phyloP scores from a whole-genome alignment of 2,113 vertebrate species.

The Coregonus clupeaformis region DNA sequence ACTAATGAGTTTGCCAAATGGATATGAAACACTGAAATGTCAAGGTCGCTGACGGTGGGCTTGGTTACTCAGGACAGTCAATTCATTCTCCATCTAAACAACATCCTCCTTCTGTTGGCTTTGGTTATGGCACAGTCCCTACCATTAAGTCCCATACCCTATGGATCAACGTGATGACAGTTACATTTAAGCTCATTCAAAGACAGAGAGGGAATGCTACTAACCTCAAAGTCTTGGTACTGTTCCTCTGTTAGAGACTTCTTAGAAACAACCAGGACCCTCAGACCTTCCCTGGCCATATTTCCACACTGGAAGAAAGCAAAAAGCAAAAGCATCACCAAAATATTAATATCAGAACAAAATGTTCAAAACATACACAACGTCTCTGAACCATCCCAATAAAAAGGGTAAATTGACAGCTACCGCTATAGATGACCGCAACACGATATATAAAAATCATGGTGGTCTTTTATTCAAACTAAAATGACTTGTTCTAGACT shows the following conservation, averaged over 20 bases:
- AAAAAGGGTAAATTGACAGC: not conserved
- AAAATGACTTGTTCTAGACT: not conserved
- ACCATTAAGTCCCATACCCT: not conserved
- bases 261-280: constrained; percentile 94
- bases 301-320: constrained; percentile 87
- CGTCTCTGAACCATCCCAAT: not conserved
- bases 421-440: not conserved
- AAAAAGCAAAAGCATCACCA: constrained; percentile 18
- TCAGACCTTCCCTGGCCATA: constrained; percentile 94
- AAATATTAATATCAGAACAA: not conserved
- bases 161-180: not conserved
- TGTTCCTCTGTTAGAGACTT: constrained; percentile 96
- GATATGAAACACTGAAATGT: not conserved
- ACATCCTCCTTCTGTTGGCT: constrained; percentile 7
- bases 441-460: not conserved
- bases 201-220: constrained; percentile 4
- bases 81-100: constrained; percentile 8
- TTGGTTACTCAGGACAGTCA: constrained; percentile 19
- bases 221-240: constrained; percentile 96
- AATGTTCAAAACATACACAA: not conserved
- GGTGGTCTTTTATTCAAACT: not conserved
- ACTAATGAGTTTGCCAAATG: constrained; percentile 11
- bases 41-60: not conserved
- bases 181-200: not conserved
- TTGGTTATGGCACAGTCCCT: not conserved